Base-by-base conservation (phyloP, 2,888 invertebrate species). In the Zaprionus obscuricornis region DNA sequence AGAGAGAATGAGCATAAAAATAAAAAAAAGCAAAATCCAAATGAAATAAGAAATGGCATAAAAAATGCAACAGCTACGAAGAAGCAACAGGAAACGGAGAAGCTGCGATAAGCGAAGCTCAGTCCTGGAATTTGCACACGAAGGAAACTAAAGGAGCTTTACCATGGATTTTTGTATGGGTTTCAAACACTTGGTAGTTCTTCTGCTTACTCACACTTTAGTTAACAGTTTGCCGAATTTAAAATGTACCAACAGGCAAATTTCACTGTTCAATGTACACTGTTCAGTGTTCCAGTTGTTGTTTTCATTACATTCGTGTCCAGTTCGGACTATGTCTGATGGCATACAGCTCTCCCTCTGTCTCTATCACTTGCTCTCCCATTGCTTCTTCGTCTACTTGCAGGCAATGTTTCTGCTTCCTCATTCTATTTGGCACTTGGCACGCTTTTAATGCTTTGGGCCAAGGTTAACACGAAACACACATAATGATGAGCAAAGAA, bases 381-480 rank as follows among this genome's bases (percentile, higher is more conserved):
- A 63, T 47, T 74, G 45, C 52, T 31, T 17, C 3, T 22, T 51
- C 49, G n/a, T 46, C 57, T 45, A 42, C 50, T 50, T 50, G 52
- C 43, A 26, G 58, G 17, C 11, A 16, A 14, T 36, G 22, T 10
- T 42, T 34, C 22, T 37, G 18, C 17, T 13, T 10, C 16, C 16
- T 39, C 17, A 24, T 45, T 49, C 45, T 50, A 37, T 42, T 56
- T 52, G 75, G 55, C 62, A 79, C 84, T 77, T 77, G 77, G 77
- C 84, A 79, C 73, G 84, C 76, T 83, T 83, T 83, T 73, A 83
- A 83, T 75, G 77, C 76, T 59, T 73, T 49, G 59, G 60, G 58
- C 76, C 81, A 81, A 85, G 81, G 81, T 75, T 81, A 78, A 60
- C 70, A 67, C 72, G 60, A 64, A 46, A 39, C 69, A 52, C 27